A percentile compares a stretch with the other conserved stretches of the same genome.
These are phyloP conservation scores for Cryptoleucopteryx plumbea DNA, from an alignment of 2,113 vertebrate species.

Conservation along the genomic window DNA sequence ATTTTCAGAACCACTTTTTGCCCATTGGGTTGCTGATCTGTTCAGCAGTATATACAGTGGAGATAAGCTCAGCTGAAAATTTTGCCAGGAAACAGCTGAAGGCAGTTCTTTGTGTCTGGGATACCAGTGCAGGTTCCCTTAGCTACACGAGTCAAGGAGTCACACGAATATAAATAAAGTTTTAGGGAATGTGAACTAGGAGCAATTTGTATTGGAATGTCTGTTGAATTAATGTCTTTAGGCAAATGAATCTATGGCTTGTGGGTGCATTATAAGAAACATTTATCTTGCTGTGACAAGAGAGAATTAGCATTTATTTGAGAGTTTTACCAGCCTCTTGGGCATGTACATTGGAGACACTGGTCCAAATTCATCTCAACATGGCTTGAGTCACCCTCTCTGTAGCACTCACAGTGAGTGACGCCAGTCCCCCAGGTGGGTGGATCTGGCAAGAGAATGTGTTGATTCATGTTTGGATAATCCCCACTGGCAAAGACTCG, in stretches of 20 bases:
- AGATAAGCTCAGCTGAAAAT: not conserved
- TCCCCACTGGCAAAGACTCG: not conserved
- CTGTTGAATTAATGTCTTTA: not conserved
- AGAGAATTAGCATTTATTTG: not conserved
- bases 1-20: not conserved
- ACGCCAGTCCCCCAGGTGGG: not conserved
- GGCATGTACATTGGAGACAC: not conserved
- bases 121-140: not conserved
- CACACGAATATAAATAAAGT: not conserved
- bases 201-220: not conserved
- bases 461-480: not conserved
- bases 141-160: not conserved
- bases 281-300: not conserved
- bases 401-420: not conserved
- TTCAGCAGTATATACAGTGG: not conserved
- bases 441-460: not conserved
- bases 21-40: not conserved
- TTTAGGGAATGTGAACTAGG: not conserved
- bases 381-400: not conserved
- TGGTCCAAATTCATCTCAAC: not conserved
- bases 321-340: not conserved
- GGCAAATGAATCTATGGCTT: not conserved
- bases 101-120: not conserved
- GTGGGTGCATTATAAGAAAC: not conserved
- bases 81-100: not conserved